Evolutionary conservation across 2,888 invertebrate genomes (phyloP), one percentile per base, ranked within the genome.

Genomic region (Allacma fusca): DNA sequence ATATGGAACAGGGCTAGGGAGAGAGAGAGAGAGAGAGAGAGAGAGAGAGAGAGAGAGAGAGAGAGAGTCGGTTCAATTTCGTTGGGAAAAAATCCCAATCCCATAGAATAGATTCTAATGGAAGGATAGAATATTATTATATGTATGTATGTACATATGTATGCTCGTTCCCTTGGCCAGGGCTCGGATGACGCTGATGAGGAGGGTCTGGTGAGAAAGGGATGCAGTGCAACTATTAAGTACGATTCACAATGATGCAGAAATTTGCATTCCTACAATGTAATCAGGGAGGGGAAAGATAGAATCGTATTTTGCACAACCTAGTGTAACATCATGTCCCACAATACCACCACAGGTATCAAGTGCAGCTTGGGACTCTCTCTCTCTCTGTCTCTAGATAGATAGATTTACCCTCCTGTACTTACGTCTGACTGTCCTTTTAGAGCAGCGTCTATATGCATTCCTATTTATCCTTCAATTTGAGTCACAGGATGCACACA

Each of bases 181-280:
- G 13, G 40, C 40, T 16, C 13, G 21, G 71, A 71, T 59, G 71
- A 29, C 23, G 44, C 26, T 71, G 65, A 65, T 65, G 65, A 28
- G 65, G 65, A 65, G 26, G 65, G 65, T 65, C 65, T 26, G 24
- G 71, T 28, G 71, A 57, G 71, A 59, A 71, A 57, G 57, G 71
- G 71, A 13, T 71, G 71, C 50, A 71, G 13, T 71, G 57, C 71
- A 71, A 2, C 57, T 29, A 57, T 71, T 57, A 57, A 71, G 28
- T 28, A 44, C 57, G 71, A 23, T 71, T 71, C 59, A 59, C 29
- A 71, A 24, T 23, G 29, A 71, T 71, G 71, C 71, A 71, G 19
- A 71, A 71, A 71, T 71, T 71, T 71, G 71, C 71, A 71, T 57
- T 71, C 57, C 24, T 28, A 71, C 57, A 57, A 59, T 57, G 24